Percentiles rank a stretch among this genome's conserved stretches.
Conservation (phyloP, 2,888 invertebrate species). For the Campoplex capitator region DNA sequence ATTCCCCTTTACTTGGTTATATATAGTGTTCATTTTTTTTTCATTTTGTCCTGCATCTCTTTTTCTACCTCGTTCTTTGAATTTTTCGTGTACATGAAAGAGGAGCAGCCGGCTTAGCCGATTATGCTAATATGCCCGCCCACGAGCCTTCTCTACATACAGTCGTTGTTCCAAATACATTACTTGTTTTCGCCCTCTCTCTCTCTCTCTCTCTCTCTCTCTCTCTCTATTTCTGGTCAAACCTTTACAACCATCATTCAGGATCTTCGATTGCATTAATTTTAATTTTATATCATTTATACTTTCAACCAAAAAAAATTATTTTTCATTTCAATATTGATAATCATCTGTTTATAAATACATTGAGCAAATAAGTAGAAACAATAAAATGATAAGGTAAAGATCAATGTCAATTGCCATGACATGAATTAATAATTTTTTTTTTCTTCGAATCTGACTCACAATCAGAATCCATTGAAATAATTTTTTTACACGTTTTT, state of each 20-base stretch:
- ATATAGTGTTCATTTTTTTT: not conserved
- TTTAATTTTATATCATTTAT: not conserved
- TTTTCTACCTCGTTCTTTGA: constrained; percentile 38
- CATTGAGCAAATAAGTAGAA: not conserved
- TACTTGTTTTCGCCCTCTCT: constrained; percentile 22
- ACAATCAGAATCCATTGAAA: not conserved
- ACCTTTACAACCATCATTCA: not conserved
- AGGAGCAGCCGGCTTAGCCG: constrained; percentile 65
- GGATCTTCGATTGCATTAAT: not conserved
- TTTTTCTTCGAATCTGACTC: not conserved
- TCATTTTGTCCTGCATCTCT: not conserved
- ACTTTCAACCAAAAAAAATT: not conserved
- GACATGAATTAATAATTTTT: not conserved
- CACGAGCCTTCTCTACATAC: constrained; percentile 60
- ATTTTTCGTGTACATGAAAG: constrained; percentile 60
- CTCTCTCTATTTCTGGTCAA: constrained; percentile 25
- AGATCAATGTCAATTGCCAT: too few species aligned
- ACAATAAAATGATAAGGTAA: not conserved
- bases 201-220: constrained; percentile 34
- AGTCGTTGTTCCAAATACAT: constrained; percentile 34
- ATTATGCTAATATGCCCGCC: constrained; percentile 71
- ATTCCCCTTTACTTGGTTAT: not conserved
- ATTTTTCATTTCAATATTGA: not conserved
- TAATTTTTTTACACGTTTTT: not conserved
- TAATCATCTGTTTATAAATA: not conserved